Base-by-base conservation (phyloP, 92 coral and sea anemone species). In the Porites cylindrica region DNA sequence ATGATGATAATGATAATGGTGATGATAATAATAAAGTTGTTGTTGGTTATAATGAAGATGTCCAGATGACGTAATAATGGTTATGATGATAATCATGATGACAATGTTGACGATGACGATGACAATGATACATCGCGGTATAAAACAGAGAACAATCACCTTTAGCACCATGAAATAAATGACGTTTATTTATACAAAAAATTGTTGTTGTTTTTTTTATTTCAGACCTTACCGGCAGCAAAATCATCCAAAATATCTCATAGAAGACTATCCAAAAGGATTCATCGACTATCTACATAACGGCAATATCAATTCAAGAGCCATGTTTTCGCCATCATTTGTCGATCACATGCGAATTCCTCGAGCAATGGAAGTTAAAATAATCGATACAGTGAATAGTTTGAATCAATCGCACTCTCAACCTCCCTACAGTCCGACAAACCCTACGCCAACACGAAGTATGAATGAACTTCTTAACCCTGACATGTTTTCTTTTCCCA, bases 361-460 rank as follows among this genome's bases (percentile, higher is more conserved):
- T 1, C 89, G 98, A 24, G 98, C 98, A 13, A 88, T 86, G 61
- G 96, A 94, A 75, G 91, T 94, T 1, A 93, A 91, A 82, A 93
- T 95, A 69, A 82, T 81, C n/a, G 90, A 89, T 20, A 79, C 93
- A 8, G 91, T 91, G 68, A 90, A 78, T 52, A 84, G 80, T 53
- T 54, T 91, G 21, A 86, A 83, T 26, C 65, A 60, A 8, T 1
- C 58, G 2, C 60, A 73, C 17, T 81, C 56, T 19, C 70, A 17
- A 29, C 59, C 67, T 1, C 74, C 26, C 32, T 62, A 66, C 76
- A 64, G 26, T 51, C 59, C 89, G 0, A 43, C 78, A 2, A 10
- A 54, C 17, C 43, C 8, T 10, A 56, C 84, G 0, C 84, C 89
- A 8, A 66, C 38, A 54, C 69, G 11, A 3, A 59, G 32, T 13